Base-by-base conservation (phyloP, 2,797 vertebrate genomes). In the Enteromius radiatus region DNA sequence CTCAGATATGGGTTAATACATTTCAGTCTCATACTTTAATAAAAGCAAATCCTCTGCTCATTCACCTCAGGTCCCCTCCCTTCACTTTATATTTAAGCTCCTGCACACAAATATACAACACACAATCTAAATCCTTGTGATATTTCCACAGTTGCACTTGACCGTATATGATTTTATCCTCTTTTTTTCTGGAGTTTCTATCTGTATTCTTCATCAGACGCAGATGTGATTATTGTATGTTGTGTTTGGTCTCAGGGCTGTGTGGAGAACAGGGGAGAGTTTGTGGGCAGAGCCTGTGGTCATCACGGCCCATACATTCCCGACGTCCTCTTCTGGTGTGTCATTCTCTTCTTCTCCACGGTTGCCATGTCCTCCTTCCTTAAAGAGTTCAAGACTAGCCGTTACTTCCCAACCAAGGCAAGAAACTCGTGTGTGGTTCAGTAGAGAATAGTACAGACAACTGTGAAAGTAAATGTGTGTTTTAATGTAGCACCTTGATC, bases 331-430 rank as follows among this genome's bases (percentile, higher is more conserved):
- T 99, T 99, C 92, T 99, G 98, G 98, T 99, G 96, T 7, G 96
- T 98, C 88, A 93, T 99, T 88, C 93, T 99, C 85, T 99, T 99
- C 94, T 99, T 99, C 89, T 96, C 97, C 88, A 99, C 98, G 5
- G 97, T 99, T 65, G 95, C 95, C 0, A 93, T 99, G 90, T 99
- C 98, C 0, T 96, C 96, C 67, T 99, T 98, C 31, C 93, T 99
- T 89, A 99, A 99, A 89, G 97, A 98, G 91, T 99, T 99, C 93
- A 99, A 98, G 93, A 98, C 97, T 0, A 99, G 97, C 88, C 95
- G 97, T 2, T 99, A 99, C 91, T 99, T 99, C 89, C 98, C 98
- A 86, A 99, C 98, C 80, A 99, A 98, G 96, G 98, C 96, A 90
- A 21, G 86, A 64, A 49, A 71, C 36, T 4, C 54, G 17, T 83